Evolutionary conservation across 2,888 invertebrate genomes (phyloP).

Genomic region (Drosophila pegasa): DNA sequence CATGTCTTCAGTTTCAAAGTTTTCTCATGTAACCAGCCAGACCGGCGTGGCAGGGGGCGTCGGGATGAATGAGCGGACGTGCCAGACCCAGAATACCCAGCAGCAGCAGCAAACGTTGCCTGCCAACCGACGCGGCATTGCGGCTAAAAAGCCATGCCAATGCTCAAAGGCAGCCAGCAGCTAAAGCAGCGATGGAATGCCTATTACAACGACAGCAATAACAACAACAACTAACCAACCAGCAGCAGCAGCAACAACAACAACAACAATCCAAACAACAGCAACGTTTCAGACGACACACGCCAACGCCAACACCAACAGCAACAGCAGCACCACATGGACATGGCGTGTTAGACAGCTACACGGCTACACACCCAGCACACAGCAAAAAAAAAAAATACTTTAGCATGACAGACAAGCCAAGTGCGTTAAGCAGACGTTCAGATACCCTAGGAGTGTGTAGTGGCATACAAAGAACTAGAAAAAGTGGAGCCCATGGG

Average conservation of each 20-base stretch:
- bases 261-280: conserved; percentile 39
- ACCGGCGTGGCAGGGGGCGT: conserved; percentile 13
- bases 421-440: neutral
- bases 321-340: conserved; percentile 57
- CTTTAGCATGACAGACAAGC: conserved; percentile 1
- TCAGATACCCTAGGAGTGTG: neutral
- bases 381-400: conserved; percentile 9
- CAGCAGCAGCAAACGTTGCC: conserved; percentile 39
- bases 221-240: conserved; percentile 40
- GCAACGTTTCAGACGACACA: conserved; percentile 54
- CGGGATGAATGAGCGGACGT: conserved; percentile 74
- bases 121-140: conserved; percentile 70
- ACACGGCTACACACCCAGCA: conserved; percentile 36
- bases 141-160: conserved; percentile 77
- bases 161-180: conserved; percentile 67
- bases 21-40: conserved; percentile 77
- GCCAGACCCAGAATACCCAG: conserved; percentile 45
- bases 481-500: neutral
- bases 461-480: neutral
- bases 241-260: conserved; percentile 34
- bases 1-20: conserved; percentile 81
- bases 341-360: conserved; percentile 60
- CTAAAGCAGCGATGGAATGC: conserved; percentile 67
- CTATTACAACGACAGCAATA: conserved; percentile 58
- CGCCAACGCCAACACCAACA: conserved; percentile 52